Conservation (phyloP, 1,140 invertebrate genomes). For the Probaryconus sp. region DNA sequence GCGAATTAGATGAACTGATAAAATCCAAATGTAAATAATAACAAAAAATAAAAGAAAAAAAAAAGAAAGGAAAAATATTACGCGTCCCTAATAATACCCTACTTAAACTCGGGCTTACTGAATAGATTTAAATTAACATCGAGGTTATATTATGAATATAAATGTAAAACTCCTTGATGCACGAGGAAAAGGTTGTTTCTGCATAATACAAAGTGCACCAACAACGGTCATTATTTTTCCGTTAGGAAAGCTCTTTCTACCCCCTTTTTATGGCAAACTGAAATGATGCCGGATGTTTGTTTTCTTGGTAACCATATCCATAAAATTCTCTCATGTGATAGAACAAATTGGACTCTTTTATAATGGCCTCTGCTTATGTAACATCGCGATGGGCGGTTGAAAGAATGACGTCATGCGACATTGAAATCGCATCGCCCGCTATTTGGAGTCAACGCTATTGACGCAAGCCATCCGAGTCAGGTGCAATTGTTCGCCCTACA, state of each 20-base stretch:
- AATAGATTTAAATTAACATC: slow-evolving; percentile 9
- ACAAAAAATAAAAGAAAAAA: no score
- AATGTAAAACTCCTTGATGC: neutral
- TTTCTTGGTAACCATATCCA: neutral
- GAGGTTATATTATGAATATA: neutral
- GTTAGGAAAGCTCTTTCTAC: neutral
- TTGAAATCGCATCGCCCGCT: slow-evolving; percentile 17
- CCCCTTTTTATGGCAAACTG: slow-evolving; percentile 14
- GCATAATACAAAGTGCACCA: slow-evolving; percentile 1
- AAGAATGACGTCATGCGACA: slow-evolving; percentile 26
- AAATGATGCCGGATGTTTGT: neutral
- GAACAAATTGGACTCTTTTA: slow-evolving; percentile 9
- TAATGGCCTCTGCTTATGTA: slow-evolving; percentile 9
- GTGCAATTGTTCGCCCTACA: slow-evolving; percentile 35
- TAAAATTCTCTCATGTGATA: neutral
- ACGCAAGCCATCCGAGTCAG: slow-evolving; percentile 9
- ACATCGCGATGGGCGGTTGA: slow-evolving; percentile 3
- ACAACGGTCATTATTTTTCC: slow-evolving; percentile 5
- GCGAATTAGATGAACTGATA: no score
- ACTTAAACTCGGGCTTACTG: no score
- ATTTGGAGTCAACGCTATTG: slow-evolving; percentile 10
- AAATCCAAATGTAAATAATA: no score
- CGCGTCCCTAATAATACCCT: no score
- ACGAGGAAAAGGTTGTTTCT: neutral
- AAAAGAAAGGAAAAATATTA: no score